Conservation (phyloP, 2,113 vertebrate genomes). For the rabbit (Oryctolagus cuniculus) region DNA sequence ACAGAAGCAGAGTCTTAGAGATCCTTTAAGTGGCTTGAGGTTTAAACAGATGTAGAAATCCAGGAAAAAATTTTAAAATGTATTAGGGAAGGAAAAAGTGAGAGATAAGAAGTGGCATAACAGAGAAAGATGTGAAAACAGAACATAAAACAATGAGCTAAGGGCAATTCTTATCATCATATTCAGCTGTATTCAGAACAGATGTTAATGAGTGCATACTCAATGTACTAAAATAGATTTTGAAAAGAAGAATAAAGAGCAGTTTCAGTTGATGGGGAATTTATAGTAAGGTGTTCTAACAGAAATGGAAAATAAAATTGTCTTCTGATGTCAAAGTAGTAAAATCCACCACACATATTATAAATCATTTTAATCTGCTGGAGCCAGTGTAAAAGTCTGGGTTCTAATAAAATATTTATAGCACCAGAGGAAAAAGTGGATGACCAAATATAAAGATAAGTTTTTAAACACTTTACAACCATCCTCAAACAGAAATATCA, state of each 20-base stretch:
- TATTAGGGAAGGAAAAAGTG: neutral
- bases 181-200: neutral
- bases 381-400: neutral
- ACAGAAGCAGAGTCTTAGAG: neutral
- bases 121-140: neutral
- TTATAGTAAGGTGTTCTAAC: neutral
- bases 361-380: neutral
- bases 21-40: neutral
- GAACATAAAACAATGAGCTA: neutral
- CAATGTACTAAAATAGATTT: neutral
- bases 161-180: neutral
- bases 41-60: neutral
- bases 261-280: neutral
- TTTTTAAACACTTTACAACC: neutral
- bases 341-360: neutral
- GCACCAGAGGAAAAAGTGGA: neutral
- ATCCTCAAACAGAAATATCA: neutral
- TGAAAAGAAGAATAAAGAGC: neutral
- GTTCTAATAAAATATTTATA: neutral
- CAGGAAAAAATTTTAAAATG: neutral
- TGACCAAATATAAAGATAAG: neutral
- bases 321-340: neutral
- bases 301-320: slow-evolving; percentile 5
- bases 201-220: neutral
- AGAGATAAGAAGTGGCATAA: neutral